Conservation (phyloP, 2,113 vertebrate species). For the Micronycteris hirsuta region DNA sequence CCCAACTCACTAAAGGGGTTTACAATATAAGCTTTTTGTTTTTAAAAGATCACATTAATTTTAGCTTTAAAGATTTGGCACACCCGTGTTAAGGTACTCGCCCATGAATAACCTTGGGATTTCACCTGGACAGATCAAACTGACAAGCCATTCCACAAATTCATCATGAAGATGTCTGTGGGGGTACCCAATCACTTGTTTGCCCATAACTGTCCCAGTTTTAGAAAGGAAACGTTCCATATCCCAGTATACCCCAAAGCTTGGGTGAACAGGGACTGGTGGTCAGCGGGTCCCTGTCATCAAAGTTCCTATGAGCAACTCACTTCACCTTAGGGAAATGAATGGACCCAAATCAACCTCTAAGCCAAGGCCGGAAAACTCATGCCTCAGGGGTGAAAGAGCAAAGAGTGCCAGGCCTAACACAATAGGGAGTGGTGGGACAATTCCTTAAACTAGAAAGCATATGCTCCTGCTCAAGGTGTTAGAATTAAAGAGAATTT, state of each 20-base stretch:
- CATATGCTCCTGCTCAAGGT: background rate
- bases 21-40: background rate
- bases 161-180: background rate
- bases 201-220: background rate
- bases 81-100: background rate
- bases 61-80: background rate
- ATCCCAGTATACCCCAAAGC: background rate
- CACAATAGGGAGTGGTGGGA: background rate
- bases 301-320: background rate
- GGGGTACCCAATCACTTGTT: background rate
- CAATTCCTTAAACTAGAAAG: background rate
- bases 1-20: background rate
- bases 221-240: background rate
- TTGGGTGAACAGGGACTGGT: background rate
- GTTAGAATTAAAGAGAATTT: background rate
- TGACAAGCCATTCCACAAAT: background rate
- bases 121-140: background rate
- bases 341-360: background rate
- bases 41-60: conserved; percentile 19
- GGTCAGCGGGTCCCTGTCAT: background rate
- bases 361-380: background rate
- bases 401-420: background rate
- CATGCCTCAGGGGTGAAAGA: background rate
- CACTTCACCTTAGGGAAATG: background rate
- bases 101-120: background rate